A percentile compares a stretch with the other conserved stretches of the same genome.
phyloP scores from a whole-genome alignment of 2,113 vertebrate species.

The Neolamprologus modestus region DNA sequence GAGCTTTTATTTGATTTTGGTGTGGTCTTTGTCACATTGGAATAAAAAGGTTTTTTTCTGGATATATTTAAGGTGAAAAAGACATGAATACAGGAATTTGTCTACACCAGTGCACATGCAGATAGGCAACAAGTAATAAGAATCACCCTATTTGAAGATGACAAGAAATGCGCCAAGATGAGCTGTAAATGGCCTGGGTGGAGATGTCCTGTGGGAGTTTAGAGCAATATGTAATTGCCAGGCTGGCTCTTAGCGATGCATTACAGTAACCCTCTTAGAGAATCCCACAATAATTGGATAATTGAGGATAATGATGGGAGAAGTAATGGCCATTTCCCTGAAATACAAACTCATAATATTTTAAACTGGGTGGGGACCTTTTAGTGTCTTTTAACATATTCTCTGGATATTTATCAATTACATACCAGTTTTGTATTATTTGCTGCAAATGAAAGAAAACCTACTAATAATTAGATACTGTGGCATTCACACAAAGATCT shows the following conservation, averaged over 20 bases:
- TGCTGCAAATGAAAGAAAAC: background rate
- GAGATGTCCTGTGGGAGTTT: conserved; percentile 27
- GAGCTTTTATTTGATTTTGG: conserved; percentile 8
- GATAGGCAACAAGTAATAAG: background rate
- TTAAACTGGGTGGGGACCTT: conserved; percentile 29
- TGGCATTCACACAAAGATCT: background rate
- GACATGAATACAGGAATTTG: background rate
- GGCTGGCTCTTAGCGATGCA: conserved; percentile 48
- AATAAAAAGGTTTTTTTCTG: background rate
- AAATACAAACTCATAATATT: conserved; percentile 49
- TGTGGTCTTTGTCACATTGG: background rate
- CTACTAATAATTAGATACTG: background rate
- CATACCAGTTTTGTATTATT: background rate
- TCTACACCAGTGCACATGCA: background rate
- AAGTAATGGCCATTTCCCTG: conserved; percentile 53
- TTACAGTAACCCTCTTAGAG: conserved; percentile 43
- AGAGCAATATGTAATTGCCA: conserved; percentile 50
- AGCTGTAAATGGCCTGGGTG: conserved; percentile 47
- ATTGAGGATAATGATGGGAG: conserved; percentile 53
- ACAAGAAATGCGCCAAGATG: conserved; percentile 13
- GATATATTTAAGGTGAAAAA: background rate
- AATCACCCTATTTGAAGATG: background rate
- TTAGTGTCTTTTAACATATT: conserved; percentile 27
- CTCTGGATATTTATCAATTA: background rate
- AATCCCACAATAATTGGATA: conserved; percentile 34